A percentile compares a stretch with the other conserved stretches of the same genome.
phyloP scores from a whole-genome alignment of 1,140 invertebrate genomes.

The Ctenoplectra terminalis region DNA sequence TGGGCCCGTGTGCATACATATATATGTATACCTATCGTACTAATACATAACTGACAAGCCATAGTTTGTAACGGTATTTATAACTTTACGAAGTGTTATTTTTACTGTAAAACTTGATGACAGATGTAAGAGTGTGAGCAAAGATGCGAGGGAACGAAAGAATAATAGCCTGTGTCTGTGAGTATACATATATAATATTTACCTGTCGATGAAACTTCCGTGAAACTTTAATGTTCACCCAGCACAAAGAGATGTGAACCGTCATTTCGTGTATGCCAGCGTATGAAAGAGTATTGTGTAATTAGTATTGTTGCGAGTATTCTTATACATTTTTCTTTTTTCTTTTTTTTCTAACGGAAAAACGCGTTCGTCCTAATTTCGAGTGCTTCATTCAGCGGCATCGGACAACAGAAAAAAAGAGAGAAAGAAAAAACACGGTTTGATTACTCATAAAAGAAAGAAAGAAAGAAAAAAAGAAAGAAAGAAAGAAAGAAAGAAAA shows the following conservation, averaged over 20 bases:
- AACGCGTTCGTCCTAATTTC: conserved; percentile 3
- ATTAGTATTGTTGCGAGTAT: conserved; percentile 59
- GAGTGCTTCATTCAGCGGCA: conserved; percentile 38
- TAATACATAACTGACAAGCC: conserved; percentile 64
- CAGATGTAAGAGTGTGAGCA: conserved; percentile 50
- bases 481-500: not conserved
- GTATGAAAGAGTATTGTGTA: conserved; percentile 70
- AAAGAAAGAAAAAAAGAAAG: not conserved
- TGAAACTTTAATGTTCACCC: conserved; percentile 73
- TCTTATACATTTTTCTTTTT: conserved; percentile 20
- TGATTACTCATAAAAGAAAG: not conserved
- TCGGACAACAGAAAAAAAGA: not conserved
- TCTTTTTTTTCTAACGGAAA: not conserved
- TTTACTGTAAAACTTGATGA: conserved; percentile 57
- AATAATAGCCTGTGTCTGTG: conserved; percentile 58
- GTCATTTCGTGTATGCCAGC: conserved; percentile 50
- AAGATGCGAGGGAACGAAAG: conserved; percentile 54
- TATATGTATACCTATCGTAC: conserved; percentile 62
- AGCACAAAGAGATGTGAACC: conserved; percentile 63
- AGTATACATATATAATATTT: conserved; percentile 57
- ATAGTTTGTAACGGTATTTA: conserved; percentile 71
- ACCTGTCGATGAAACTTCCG: conserved; percentile 69
- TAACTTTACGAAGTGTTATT: conserved; percentile 62
- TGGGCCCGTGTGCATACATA: conserved; percentile 34
- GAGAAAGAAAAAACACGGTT: too few species aligned